Conservation (phyloP, 1,140 invertebrate genomes). For the Anastrepha ludens region DNA sequence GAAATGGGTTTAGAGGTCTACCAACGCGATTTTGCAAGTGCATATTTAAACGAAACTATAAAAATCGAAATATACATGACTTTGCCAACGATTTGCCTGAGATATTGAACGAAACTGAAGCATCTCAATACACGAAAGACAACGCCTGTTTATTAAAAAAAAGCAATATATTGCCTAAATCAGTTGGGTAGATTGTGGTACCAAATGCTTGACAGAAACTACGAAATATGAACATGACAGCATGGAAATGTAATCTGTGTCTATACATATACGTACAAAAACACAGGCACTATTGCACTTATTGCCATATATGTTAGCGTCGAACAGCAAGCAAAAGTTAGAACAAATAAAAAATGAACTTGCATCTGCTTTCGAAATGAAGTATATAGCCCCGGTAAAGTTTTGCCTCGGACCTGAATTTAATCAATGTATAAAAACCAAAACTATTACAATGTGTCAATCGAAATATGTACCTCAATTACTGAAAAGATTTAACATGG, state of each 20-base stretch:
- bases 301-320: conserved; percentile 7
- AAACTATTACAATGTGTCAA: too few species aligned
- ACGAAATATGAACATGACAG: not conserved
- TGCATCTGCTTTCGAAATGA: not conserved
- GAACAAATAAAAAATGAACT: not conserved
- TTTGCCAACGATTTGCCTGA: conserved; percentile 57
- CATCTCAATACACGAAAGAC: conserved; percentile 20
- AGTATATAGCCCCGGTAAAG: conserved; percentile 56
- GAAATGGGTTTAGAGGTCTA: conserved; percentile 58
- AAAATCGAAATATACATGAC: conserved; percentile 64
- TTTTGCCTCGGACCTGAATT: conserved; percentile 1
- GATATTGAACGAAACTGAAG: not conserved
- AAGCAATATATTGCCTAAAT: conserved; percentile 13
- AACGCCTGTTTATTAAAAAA: conserved; percentile 35
- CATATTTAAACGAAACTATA: conserved; percentile 71
- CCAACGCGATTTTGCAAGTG: conserved; percentile 71
- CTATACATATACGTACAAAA: not conserved
- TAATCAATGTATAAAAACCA: not conserved
- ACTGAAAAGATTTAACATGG: too few species aligned
- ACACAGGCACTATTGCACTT: not conserved
- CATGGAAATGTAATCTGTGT: conserved; percentile 5
- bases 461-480: too few species aligned
- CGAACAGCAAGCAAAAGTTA: not conserved
- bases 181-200: not conserved
- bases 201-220: conserved; percentile 14